A percentile compares a stretch with the other conserved stretches of the same genome.
These are phyloP conservation scores for Microctenopoma stevenorrisi DNA, from an alignment of 2,797 vertebrate species.

Conservation along the genomic window DNA sequence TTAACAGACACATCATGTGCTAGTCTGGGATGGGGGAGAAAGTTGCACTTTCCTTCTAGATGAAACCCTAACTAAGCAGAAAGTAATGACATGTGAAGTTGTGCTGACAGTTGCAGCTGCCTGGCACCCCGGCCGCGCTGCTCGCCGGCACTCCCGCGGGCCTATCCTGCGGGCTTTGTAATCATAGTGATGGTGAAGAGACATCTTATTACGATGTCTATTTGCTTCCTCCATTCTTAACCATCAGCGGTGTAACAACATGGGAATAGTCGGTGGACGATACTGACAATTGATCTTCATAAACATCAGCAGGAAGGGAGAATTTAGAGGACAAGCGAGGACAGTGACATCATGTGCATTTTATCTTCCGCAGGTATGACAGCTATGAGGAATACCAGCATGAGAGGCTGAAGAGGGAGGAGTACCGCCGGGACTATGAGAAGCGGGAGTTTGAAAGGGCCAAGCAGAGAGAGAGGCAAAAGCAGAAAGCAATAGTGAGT, in stretches of 20 bases:
- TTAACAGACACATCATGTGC: constrained; percentile 69
- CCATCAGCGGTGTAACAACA: constrained; percentile 7
- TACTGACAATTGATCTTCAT: constrained; percentile 36
- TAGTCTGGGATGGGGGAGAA: constrained; percentile 48
- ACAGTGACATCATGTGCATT: constrained; percentile 23
- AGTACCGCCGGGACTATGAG: constrained; percentile 92
- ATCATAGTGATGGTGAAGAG: constrained; percentile 66
- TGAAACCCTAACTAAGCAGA: constrained; percentile 86
- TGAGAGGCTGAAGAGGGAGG: constrained; percentile 95
- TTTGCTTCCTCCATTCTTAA: constrained; percentile 50
- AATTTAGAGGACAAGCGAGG: constrained; percentile 29
- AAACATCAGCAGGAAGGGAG: constrained; percentile 12
- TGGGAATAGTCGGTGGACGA: constrained; percentile 34
- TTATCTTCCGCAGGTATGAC: constrained; percentile 88
- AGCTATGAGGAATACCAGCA: constrained; percentile 98
- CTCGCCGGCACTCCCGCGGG: constrained; percentile 71
- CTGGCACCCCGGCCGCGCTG: constrained; percentile 67
- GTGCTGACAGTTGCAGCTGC: constrained; percentile 87
- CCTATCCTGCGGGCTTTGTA: constrained; percentile 71
- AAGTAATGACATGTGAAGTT: constrained; percentile 88
- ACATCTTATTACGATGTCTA: constrained; percentile 79
- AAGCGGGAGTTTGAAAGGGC: constrained; percentile 94
- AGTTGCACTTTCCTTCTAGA: constrained; percentile 81
- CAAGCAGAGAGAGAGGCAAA: constrained; percentile 93
- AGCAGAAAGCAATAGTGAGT: constrained; percentile 97